phyloP scores from a whole-genome alignment of 1,140 invertebrate genomes.

The Pseudachorutes palmiensis region DNA sequence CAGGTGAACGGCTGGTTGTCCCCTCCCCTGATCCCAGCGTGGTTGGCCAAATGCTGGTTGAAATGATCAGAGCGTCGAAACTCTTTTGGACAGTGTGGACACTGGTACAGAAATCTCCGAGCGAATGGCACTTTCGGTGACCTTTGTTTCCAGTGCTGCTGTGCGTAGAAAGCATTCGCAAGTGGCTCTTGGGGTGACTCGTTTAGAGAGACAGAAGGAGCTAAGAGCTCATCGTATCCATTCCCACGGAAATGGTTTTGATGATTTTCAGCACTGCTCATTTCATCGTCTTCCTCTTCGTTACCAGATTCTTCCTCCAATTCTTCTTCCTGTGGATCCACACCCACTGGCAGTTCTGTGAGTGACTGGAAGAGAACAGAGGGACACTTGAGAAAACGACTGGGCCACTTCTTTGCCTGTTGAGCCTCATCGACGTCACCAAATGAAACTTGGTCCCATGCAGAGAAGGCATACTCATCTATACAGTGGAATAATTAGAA shows the following conservation, averaged over 20 bases:
- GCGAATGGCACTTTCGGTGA: background rate
- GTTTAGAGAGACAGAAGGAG: no score
- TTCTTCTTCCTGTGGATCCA: background rate
- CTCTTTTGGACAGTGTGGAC: background rate
- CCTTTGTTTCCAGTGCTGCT: background rate
- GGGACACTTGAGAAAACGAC: background rate
- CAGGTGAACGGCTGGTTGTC: background rate
- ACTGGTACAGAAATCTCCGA: background rate
- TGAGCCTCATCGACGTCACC: background rate
- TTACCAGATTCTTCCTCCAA: background rate
- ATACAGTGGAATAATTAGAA: background rate
- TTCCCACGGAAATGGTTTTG: no score
- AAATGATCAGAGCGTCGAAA: background rate
- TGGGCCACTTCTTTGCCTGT: background rate
- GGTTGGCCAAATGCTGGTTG: background rate
- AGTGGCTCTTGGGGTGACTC: no score
- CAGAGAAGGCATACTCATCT: background rate
- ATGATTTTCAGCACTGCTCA: background rate
- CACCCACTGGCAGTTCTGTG: background rate
- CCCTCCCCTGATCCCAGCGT: no score
- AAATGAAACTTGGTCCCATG: background rate
- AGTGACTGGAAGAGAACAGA: background rate
- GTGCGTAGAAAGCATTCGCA: background rate
- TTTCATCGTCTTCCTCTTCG: background rate
- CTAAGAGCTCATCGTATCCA: no score